A percentile compares a stretch with the other conserved stretches of the same genome.
These are phyloP conservation scores for Struthio camelus DNA, from an alignment of 2,113 vertebrate species.

Conservation along the genomic window DNA sequence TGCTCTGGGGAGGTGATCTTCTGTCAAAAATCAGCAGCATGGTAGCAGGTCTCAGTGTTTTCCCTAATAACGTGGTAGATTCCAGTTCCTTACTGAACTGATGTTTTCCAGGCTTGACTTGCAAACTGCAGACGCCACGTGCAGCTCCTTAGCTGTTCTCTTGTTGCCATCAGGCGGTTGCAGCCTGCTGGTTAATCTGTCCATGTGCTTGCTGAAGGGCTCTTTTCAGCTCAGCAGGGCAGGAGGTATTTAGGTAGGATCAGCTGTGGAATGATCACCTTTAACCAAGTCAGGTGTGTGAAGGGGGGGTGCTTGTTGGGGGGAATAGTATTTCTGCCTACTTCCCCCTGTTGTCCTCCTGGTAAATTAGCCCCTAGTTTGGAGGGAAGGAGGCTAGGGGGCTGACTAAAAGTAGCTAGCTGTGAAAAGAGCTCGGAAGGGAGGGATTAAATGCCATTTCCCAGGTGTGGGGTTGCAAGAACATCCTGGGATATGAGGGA, in stretches of 20 bases:
- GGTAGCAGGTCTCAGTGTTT: neutral
- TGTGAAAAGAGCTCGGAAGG: no score
- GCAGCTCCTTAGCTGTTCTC: neutral
- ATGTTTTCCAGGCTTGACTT: neutral
- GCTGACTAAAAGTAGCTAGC: no score
- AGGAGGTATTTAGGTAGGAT: no score
- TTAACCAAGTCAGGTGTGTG: accelerated
- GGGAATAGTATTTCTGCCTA: neutral
- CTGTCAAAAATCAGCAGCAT: neutral
- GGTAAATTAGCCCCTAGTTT: neutral
- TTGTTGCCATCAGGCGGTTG: neutral
- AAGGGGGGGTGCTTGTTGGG: accelerated
- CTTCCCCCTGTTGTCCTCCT: neutral
- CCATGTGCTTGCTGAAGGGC: no score
- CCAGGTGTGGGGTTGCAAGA: no score
- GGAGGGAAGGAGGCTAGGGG: neutral
- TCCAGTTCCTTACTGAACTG: neutral
- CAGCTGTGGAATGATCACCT: neutral
- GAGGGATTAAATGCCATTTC: no score
- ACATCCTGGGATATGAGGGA: no score
- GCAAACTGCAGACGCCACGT: neutral
- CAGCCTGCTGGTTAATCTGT: accelerated
- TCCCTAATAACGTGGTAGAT: neutral
- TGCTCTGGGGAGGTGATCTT: neutral
- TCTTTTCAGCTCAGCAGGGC: neutral